phyloP scores from a whole-genome alignment of 2,797 vertebrate species.

The Anableps anableps region DNA sequence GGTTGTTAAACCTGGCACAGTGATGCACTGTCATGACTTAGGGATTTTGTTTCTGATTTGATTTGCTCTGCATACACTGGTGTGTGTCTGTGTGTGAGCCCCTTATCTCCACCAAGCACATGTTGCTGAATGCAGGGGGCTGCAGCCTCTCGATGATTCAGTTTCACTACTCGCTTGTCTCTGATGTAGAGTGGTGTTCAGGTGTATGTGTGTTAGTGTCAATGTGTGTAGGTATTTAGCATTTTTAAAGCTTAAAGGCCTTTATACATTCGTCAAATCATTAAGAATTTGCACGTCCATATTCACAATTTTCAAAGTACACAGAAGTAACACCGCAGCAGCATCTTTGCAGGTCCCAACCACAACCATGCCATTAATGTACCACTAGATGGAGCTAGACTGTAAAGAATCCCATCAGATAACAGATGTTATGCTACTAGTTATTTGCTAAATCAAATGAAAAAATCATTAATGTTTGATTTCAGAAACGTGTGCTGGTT shows the following conservation, averaged over 20 bases:
- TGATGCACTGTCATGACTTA: conserved; percentile 60
- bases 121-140: conserved; percentile 70
- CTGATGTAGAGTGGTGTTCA: conserved; percentile 22
- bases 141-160: conserved; percentile 63
- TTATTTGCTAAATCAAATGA: background rate
- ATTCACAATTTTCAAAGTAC: conserved; percentile 22
- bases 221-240: conserved; percentile 22
- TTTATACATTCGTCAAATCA: conserved; percentile 52
- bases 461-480: conserved; percentile 36
- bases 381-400: conserved; percentile 76
- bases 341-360: conserved; percentile 1
- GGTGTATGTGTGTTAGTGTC: conserved; percentile 12
- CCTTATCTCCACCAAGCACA: conserved; percentile 81
- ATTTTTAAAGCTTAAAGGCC: conserved; percentile 50
- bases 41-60: conserved; percentile 73
- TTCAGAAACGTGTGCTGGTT: conserved; percentile 96
- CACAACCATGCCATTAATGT: background rate
- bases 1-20: conserved; percentile 62
- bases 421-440: background rate
- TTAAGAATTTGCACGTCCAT: conserved; percentile 37
- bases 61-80: conserved; percentile 65
- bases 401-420: conserved; percentile 46
- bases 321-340: conserved; percentile 14
- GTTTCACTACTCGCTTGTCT: conserved; percentile 51
- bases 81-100: conserved; percentile 68